Base-by-base conservation (phyloP, 2,797 vertebrate genomes). In the Lithobates pipiens region DNA sequence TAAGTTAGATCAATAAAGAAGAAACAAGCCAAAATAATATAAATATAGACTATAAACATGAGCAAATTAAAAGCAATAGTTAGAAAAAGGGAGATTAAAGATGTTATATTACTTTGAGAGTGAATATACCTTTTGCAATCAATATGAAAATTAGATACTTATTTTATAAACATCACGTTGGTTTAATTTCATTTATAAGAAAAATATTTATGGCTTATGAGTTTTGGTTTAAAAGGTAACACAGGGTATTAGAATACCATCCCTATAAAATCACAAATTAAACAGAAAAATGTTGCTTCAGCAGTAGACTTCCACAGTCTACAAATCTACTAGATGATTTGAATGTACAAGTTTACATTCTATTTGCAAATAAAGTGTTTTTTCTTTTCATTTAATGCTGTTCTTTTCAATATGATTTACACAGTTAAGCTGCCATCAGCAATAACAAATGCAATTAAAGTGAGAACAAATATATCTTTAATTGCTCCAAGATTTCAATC, bases 391-490 rank as follows among this genome's bases (percentile, higher is more conserved):
- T n/a, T 65, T 76, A 21, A 76, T 76, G n/a, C 18, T 50, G 44
- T 32, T 76, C 44, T 54, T 16, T 76, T 13, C 73, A 76, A n/a
- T 32, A 76, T 54, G 42, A 76, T 44, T 76, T 76, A 76, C 44
- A 18, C 25, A 50, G n/a, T 54, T 76, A 76, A 75, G 46, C 73
- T 54, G 73, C 46, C 39, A 25, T 75, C 42, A 75, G 73, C 32
- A 75, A 75, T 75, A 75, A 50, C 42, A 50, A 42, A 75, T 46
- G 73, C 73, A 75, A 75, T 75, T 75, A 75, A 42, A 50, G 42
- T 50, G 0, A 46, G 73, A 42, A 75, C 15, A 75, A 46, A 44
- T 36, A 34, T 46, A 75, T 46, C 73, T 75, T 75, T 46, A 75
- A 29, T 50, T 46, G 73, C 73, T 46, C 15, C 73, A 25, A 75